Conservation (phyloP, 1,140 invertebrate genomes). For the Euwallacea similis region DNA sequence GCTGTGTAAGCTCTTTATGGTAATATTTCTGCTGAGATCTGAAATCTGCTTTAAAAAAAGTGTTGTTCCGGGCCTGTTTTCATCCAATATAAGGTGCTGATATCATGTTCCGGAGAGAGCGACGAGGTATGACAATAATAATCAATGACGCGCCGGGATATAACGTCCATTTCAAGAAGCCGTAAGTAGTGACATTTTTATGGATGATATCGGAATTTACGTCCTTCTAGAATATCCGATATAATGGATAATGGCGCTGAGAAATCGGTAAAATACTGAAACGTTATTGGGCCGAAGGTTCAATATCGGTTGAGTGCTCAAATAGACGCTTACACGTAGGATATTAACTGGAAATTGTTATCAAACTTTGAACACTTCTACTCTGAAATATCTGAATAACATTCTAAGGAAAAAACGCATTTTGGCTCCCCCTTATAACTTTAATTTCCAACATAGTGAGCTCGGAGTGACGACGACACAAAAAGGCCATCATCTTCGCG, state of each 20-base stretch:
- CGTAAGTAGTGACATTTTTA: constrained; percentile 33
- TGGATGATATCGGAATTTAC: constrained; percentile 25
- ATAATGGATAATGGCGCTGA: constrained; percentile 16
- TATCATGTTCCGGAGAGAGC: constrained; percentile 18
- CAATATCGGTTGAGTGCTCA: constrained; percentile 1
- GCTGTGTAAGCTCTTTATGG: too few relatives aligned
- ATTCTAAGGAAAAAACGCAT: too few relatives aligned
- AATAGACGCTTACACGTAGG: too few relatives aligned
- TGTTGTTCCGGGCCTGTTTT: constrained; percentile 5
- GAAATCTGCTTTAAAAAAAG: not conserved
- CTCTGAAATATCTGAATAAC: too few relatives aligned
- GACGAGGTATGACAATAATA: constrained; percentile 31
- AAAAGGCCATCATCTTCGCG: constrained; percentile 26
- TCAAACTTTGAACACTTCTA: too few relatives aligned
- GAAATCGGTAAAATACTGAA: constrained; percentile 26
- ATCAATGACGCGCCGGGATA: constrained; percentile 30
- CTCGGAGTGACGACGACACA: constrained; percentile 12
- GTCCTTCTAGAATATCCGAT: constrained; percentile 26
- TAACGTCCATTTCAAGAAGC: constrained; percentile 31
- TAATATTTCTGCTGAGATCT: not conserved
- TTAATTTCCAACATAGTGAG: too few relatives aligned
- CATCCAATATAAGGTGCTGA: constrained; percentile 24
- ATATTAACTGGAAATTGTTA: too few relatives aligned
- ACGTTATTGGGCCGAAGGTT: constrained; percentile 11
- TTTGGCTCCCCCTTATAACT: too few relatives aligned